Evolutionary conservation across 2,888 invertebrate species (phyloP).

Genomic region (Prionchulus punctatus): DNA sequence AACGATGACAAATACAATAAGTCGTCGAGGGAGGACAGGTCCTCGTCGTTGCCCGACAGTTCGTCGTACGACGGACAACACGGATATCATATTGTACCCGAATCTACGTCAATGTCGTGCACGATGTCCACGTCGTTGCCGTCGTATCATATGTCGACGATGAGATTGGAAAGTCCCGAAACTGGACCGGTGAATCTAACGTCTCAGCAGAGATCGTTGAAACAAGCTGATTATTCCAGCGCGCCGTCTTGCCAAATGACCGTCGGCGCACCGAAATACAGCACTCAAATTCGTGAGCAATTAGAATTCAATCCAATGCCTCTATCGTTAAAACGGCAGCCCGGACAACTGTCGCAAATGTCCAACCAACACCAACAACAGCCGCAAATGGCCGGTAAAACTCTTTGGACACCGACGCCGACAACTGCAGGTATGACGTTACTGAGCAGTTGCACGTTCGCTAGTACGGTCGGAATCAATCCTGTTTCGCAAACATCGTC

Average conservation of each 20-base stretch:
- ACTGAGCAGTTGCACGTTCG: not conserved
- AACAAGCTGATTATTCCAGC: not conserved
- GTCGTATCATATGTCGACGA: no score
- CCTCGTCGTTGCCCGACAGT: not conserved
- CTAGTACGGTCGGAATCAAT: no score
- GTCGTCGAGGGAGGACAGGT: not conserved
- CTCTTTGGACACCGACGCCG: not conserved
- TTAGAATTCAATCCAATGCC: not conserved
- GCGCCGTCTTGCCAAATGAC: not conserved
- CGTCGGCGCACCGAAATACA: not conserved
- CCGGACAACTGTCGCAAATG: not conserved
- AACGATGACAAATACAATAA: not conserved
- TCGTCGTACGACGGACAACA: not conserved
- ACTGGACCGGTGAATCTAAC: not conserved
- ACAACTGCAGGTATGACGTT: not conserved
- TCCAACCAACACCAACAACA: not conserved
- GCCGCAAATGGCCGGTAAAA: not conserved
- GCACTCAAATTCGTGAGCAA: not conserved
- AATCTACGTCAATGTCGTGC: not conserved
- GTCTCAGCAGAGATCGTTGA: not conserved
- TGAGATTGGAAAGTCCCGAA: not conserved
- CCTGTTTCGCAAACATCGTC: no score
- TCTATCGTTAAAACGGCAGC: not conserved
- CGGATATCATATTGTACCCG: not conserved
- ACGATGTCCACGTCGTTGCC: no score